A percentile compares a stretch with the other conserved stretches of the same genome.
Evolutionary conservation across 1,140 invertebrate genomes (phyloP).

Genomic region (Dendroctonus valens): DNA sequence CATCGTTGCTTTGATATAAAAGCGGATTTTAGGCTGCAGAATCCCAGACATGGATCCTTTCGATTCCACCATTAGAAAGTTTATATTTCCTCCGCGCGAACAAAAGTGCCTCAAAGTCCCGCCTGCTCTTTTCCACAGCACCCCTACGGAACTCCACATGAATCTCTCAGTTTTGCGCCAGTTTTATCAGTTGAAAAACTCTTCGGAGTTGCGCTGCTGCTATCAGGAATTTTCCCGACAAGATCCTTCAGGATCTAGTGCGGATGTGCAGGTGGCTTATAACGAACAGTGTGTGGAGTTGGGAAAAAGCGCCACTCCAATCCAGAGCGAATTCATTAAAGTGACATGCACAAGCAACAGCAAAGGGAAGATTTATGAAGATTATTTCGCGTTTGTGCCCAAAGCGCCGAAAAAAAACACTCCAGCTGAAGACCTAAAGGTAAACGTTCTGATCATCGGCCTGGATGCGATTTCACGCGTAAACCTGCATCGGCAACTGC

Average conservation of each 20-base stretch:
- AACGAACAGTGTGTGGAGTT: constrained; percentile 52
- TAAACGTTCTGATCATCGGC: constrained; percentile 76
- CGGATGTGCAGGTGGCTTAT: constrained; percentile 52
- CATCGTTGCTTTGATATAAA: background rate
- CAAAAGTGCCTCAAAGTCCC: constrained; percentile 46
- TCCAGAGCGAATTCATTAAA: constrained; percentile 61
- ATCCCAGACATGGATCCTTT: constrained; percentile 75
- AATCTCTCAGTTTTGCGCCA: constrained; percentile 44
- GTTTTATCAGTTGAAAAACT: constrained; percentile 56
- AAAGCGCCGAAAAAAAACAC: constrained; percentile 48
- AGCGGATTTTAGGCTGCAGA: constrained; percentile 60
- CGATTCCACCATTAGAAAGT: constrained; percentile 57
- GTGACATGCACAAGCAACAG: constrained; percentile 58
- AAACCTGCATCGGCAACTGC: constrained; percentile 82
- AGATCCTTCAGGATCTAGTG: constrained; percentile 49
- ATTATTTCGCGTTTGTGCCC: constrained; percentile 68
- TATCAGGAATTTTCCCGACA: constrained; percentile 62
- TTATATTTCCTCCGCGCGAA: constrained; percentile 50
- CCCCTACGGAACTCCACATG: constrained; percentile 62
- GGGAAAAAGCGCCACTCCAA: constrained; percentile 45
- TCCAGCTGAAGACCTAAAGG: constrained; percentile 33
- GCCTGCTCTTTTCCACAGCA: constrained; percentile 62
- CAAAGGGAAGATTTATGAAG: constrained; percentile 58
- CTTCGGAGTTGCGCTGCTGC: constrained; percentile 57
- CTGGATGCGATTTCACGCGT: constrained; percentile 83